These are phyloP conservation scores for Parus major DNA, from an alignment of 2,113 vertebrate species.

Conservation along the genomic window DNA sequence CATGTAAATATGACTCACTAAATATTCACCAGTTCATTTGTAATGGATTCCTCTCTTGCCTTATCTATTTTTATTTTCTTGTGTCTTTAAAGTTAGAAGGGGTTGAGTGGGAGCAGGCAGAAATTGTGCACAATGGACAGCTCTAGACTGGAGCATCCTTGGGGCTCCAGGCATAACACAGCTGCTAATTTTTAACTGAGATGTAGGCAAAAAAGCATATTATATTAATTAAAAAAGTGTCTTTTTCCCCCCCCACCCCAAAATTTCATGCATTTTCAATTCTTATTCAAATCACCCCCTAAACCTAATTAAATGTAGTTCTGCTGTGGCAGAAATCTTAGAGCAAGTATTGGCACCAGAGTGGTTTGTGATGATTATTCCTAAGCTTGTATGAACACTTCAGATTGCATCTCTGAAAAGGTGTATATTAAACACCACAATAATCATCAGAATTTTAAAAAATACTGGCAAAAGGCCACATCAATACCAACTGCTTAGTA, in stretches of 20 bases:
- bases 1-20: not conserved
- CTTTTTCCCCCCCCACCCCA: fast-evolving
- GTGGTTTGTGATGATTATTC: not conserved
- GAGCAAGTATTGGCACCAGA: not conserved
- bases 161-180: not conserved
- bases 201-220: not conserved
- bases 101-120: not conserved
- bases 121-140: not conserved
- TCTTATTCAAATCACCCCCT: not conserved
- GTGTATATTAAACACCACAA: not conserved
- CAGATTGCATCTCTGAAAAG: not conserved
- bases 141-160: not conserved
- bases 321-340: not conserved
- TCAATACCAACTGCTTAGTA: not conserved
- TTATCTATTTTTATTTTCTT: not conserved
- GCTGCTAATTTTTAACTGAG: not conserved
- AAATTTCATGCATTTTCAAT: not conserved
- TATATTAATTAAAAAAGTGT: not conserved
- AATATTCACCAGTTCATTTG: not conserved
- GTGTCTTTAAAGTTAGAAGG: not conserved
- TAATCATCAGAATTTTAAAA: not conserved
- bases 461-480: not conserved
- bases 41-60: not conserved
- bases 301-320: not conserved
- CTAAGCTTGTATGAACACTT: not conserved